A percentile compares a stretch with the other conserved stretches of the same genome.
These are phyloP conservation scores for Liopterus haemorrhoidalis DNA, from an alignment of 2,888 invertebrate species.

Conservation along the genomic window DNA sequence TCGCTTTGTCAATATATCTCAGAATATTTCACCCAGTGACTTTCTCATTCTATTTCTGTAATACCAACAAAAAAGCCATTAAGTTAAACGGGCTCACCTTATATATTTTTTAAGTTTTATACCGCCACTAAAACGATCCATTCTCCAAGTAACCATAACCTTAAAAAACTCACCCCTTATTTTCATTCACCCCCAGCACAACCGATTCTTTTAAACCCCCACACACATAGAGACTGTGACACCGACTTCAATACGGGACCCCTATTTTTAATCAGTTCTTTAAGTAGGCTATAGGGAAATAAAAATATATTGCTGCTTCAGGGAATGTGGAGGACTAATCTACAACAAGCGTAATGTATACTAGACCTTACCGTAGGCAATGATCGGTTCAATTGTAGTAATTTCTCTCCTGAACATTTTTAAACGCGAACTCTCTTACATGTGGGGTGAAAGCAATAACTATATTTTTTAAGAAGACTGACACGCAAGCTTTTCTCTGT, in stretches of 20 bases:
- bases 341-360: conserved; percentile 11
- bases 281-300: conserved; percentile 48
- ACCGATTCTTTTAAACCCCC: not conserved
- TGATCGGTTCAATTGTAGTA: conserved; percentile 46
- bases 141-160: conserved; percentile 21
- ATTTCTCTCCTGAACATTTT: conserved; percentile 41
- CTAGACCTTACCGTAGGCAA: conserved; percentile 39
- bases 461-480: conserved; percentile 43
- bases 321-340: conserved; percentile 2
- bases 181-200: conserved; percentile 9
- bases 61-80: too few relatives aligned
- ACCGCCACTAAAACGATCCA: conserved; percentile 17
- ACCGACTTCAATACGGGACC: conserved; percentile 27
- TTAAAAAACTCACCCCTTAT: too few relatives aligned
- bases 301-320: conserved; percentile 44
- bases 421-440: too few relatives aligned
- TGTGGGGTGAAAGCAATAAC: conserved; percentile 32
- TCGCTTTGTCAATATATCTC: too few relatives aligned
- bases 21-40: too few relatives aligned
- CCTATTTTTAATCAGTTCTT: conserved; percentile 47
- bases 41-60: too few relatives aligned
- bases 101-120: too few relatives aligned
- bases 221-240: conserved; percentile 18
- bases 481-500: too few relatives aligned
- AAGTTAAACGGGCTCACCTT: too few relatives aligned